Conservation (phyloP, 2,113 vertebrate species). For the Oreotrochilus melanogaster region DNA sequence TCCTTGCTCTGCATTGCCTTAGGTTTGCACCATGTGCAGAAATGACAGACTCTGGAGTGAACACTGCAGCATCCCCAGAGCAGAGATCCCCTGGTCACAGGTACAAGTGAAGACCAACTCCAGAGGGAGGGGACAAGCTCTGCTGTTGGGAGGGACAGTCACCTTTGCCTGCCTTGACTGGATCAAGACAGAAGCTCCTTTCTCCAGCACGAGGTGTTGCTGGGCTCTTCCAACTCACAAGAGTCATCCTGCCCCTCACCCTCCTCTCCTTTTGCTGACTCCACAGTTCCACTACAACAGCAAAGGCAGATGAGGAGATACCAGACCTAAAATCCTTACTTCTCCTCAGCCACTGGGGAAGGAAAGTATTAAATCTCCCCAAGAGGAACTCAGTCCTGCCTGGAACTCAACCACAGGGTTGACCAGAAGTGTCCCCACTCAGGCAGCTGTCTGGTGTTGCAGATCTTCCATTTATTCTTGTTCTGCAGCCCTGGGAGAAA, state of each 20-base stretch:
- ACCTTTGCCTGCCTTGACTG: neutral
- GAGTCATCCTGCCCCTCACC: neutral
- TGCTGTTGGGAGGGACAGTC: neutral
- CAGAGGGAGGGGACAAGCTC: neutral
- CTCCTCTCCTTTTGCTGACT: neutral
- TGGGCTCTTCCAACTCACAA: neutral
- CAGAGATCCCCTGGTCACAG: neutral
- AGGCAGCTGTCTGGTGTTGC: neutral
- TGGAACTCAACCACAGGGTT: neutral
- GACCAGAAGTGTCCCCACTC: neutral
- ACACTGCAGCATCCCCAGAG: neutral
- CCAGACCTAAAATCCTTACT: neutral
- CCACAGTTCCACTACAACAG: neutral
- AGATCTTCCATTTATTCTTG: neutral
- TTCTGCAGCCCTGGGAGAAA: neutral
- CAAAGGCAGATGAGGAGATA: neutral
- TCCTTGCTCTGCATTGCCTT: neutral
- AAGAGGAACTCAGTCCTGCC: neutral
- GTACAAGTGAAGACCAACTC: neutral
- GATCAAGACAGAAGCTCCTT: neutral
- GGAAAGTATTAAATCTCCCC: neutral
- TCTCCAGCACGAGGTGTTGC: neutral
- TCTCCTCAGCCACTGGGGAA: neutral
- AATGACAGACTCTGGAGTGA: neutral
- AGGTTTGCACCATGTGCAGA: neutral